A percentile compares a stretch with the other conserved stretches of the same genome.
Conservation (phyloP, 1,140 invertebrate species). For the Lithobius niger region DNA sequence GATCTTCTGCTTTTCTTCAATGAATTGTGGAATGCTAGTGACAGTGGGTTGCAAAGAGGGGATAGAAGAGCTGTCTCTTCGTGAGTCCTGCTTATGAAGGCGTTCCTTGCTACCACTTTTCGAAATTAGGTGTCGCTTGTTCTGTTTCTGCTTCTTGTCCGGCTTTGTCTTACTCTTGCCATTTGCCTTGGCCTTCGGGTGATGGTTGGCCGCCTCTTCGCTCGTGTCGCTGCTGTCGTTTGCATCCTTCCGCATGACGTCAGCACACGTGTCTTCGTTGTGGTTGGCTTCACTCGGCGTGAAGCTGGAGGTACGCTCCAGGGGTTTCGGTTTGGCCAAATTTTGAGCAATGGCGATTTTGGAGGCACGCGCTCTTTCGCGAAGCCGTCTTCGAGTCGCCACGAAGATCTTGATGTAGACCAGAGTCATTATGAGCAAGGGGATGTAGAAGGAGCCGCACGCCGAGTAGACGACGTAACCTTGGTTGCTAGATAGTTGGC, state of each 20-base stretch:
- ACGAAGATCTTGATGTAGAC: constrained; percentile 40
- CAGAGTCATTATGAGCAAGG: constrained; percentile 37
- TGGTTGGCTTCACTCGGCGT: constrained; percentile 8
- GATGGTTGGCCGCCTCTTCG: too few species aligned
- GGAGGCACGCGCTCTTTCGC: constrained; percentile 49
- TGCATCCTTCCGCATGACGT: constrained; percentile 2
- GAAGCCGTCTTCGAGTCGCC: constrained; percentile 35
- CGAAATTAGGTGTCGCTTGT: constrained; percentile 1
- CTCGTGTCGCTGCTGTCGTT: too few species aligned
- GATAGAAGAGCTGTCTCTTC: not conserved
- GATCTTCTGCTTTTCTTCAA: constrained; percentile 85
- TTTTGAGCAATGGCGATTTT: constrained; percentile 7
- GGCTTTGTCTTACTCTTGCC: not conserved
- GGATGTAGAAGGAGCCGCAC: constrained; percentile 41
- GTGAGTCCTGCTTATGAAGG: not conserved
- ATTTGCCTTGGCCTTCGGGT: too few species aligned
- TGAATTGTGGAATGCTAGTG: constrained; percentile 57
- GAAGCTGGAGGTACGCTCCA: constrained; percentile 2
- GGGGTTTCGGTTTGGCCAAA: constrained; percentile 9
- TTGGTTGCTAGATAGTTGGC: constrained; percentile 44
- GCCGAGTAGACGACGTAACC: constrained; percentile 31
- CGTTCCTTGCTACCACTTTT: constrained; percentile 4
- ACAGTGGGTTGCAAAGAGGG: too few species aligned
- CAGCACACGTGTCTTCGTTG: constrained; percentile 5
- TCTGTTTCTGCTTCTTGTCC: not conserved